These are phyloP conservation scores for Bufotes viridis DNA, from an alignment of 2,797 vertebrate genomes.

Conservation along the genomic window DNA sequence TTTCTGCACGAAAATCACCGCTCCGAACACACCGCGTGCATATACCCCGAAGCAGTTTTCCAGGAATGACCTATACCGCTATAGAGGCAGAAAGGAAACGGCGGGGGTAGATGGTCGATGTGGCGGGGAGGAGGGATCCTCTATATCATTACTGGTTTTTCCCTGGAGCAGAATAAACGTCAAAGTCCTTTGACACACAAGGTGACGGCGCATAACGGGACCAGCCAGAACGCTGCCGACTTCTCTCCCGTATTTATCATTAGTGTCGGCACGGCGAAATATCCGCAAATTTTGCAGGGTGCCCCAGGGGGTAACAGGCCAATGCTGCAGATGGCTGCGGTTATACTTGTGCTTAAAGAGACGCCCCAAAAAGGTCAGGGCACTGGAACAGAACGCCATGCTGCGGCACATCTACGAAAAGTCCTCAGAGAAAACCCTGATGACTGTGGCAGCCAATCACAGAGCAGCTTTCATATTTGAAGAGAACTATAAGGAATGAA, in stretches of 20 bases:
- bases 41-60: no score
- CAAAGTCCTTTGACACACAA: slow-evolving; percentile 26
- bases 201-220: slow-evolving; percentile 15
- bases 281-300: neutral
- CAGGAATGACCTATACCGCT: neutral
- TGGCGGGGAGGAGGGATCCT: neutral
- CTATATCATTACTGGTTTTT: neutral
- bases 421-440: no score
- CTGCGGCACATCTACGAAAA: no score
- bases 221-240: neutral
- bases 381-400: no score
- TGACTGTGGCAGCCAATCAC: no score
- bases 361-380: neutral
- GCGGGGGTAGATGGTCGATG: neutral
- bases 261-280: neutral
- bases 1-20: no score
- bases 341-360: neutral
- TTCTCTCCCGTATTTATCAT: neutral
- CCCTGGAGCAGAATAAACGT: slow-evolving; percentile 15
- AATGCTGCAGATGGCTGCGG: neutral
- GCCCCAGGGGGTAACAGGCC: neutral
- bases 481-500: no score
- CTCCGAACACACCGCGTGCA: no score
- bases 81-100: neutral
- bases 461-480: no score